Percentiles rank a stretch among this genome's conserved stretches.
Conservation (phyloP, 2,888 invertebrate species). For the Phengaris arion region DNA sequence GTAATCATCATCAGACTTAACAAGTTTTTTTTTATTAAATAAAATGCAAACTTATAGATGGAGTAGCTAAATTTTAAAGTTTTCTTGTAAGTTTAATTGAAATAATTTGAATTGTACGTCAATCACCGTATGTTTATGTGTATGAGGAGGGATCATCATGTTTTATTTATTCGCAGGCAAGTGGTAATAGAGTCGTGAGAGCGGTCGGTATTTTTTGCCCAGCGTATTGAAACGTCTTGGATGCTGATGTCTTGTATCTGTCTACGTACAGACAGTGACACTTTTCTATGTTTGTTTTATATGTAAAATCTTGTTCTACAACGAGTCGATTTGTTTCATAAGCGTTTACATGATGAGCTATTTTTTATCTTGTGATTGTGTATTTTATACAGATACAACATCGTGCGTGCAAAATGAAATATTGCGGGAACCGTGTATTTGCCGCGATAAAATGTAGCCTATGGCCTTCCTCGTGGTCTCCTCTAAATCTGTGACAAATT, state of each 20-base stretch:
- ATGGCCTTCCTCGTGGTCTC: too few species aligned
- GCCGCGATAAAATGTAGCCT: too few species aligned
- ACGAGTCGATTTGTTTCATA: constrained; percentile 28
- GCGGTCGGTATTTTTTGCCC: constrained; percentile 74
- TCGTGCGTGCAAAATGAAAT: too few species aligned
- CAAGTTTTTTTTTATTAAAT: too few species aligned
- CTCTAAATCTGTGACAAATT: too few species aligned
- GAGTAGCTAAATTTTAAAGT: not conserved
- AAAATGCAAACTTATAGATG: not conserved
- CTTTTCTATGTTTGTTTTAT: constrained; percentile 59
- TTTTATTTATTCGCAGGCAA: constrained; percentile 77
- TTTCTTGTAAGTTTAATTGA: constrained; percentile 18
- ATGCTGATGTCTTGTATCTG: constrained; percentile 77
- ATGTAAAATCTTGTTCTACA: constrained; percentile 25
- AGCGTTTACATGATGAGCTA: not conserved
- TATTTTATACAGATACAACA: not conserved
- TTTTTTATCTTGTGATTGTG: constrained; percentile 5
- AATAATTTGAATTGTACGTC: constrained; percentile 25
- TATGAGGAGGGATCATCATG: constrained; percentile 78
- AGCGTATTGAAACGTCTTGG: constrained; percentile 76
- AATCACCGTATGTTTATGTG: constrained; percentile 45
- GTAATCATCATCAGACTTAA: too few species aligned
- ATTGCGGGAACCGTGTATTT: too few species aligned
- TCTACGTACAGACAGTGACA: constrained; percentile 69
- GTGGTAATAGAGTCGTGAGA: constrained; percentile 79